A percentile compares a stretch with the other conserved stretches of the same genome.
Evolutionary conservation across 2,888 invertebrate species (phyloP).

Genomic region (Pyrgus malvae): DNA sequence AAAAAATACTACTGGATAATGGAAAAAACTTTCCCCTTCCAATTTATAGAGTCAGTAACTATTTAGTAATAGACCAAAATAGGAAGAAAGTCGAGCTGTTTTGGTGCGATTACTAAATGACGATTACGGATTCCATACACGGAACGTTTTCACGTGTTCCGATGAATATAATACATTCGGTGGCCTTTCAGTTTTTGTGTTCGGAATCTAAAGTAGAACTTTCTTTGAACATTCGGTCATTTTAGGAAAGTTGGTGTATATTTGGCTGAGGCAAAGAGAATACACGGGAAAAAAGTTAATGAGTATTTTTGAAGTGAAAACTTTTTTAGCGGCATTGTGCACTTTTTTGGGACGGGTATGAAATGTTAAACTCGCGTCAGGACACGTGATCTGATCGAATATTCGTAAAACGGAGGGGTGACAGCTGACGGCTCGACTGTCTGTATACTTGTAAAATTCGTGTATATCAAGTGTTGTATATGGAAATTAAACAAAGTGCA

Average conservation of each 20-base stretch:
- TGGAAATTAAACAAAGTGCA: too few relatives aligned
- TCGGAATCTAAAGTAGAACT: slow-evolving; percentile 52
- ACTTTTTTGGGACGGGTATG: too few relatives aligned
- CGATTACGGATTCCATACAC: slow-evolving; percentile 58
- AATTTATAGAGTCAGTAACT: neutral
- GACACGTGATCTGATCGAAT: too few relatives aligned
- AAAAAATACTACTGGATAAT: too few relatives aligned
- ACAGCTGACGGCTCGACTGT: too few relatives aligned
- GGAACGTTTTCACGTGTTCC: slow-evolving; percentile 62
- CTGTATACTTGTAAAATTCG: too few relatives aligned
- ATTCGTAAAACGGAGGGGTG: too few relatives aligned
- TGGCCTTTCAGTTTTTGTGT: slow-evolving; percentile 50
- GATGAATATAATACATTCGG: slow-evolving; percentile 62
- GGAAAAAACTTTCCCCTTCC: slow-evolving; percentile 1
- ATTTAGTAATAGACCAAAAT: slow-evolving; percentile 15
- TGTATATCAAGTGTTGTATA: too few relatives aligned
- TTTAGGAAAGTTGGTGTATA: slow-evolving; percentile 42
- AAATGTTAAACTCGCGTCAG: too few relatives aligned
- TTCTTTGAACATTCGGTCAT: slow-evolving; percentile 47
- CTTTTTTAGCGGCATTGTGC: too few relatives aligned
- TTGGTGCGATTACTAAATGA: slow-evolving; percentile 32
- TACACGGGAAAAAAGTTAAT: too few relatives aligned
- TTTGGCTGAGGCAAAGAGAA: neutral
- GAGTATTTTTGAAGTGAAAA: too few relatives aligned
- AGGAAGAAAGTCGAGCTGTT: slow-evolving; percentile 18